Evolutionary conservation across 1,140 invertebrate species (phyloP), one percentile per base, ranked within the genome.

Genomic region (Acromyrmex charruanus): DNA sequence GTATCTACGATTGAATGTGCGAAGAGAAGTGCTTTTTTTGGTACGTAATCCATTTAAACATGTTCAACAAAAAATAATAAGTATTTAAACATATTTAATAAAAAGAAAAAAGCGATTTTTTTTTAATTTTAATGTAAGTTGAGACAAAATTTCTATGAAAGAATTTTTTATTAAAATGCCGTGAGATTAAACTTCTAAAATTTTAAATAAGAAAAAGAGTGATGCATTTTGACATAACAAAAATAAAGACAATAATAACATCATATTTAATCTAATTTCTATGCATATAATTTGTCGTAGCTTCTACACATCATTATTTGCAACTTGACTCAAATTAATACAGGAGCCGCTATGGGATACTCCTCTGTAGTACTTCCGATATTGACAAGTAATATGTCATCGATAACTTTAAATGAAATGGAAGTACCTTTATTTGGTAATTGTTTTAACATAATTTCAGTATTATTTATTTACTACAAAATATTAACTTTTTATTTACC

Each of bases 331-430:
- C 16, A 88, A 12, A 72, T 89, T 18, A 77, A 69, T 14, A 84
- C 92, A 0, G 94, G 93, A n/a, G 92, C 93, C 90, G 92, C 71
- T 35, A 85, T 94, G 55, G 94, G 92, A 18, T 95, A 93, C 79
- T 93, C 93, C 0, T 91, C 92, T 16, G 87, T 95, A 9, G 93
- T 91, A 9, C 71, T 94, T 21, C 91, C 93, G 4, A 21, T 87
- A 25, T 84, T 92, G 9, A 77, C 68, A 3, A 89, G 71, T 28
- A 86, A 87, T 58, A 61, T 81, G 5, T 75, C 79, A 9, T 72
- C 72, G 21, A 80, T 74, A 74, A 39, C n/a, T 61, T 39, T 77
- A 25, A 39, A 25, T 28, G n/a, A 3, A 25, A 75, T 14, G n/a
- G 74, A 58, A 10, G 7, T 10, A 25, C 35, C n/a, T 9, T 59